phyloP scores from a whole-genome alignment of 2,888 invertebrate species.

The Epirrhoe alternata region DNA sequence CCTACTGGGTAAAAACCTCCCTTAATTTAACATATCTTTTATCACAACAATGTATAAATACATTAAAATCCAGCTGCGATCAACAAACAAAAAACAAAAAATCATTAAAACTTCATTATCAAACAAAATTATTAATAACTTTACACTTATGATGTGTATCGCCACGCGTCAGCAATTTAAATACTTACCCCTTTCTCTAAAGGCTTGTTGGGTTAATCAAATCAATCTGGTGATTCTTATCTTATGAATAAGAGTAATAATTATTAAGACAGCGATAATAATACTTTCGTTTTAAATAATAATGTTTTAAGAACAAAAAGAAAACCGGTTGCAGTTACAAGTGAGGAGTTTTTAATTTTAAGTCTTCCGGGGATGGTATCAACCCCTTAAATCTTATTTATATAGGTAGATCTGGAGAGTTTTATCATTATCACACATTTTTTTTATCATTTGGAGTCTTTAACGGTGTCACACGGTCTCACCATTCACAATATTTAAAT shows the following conservation, averaged over 20 bases:
- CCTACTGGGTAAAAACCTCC: too few relatives aligned
- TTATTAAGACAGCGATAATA: conserved; percentile 1
- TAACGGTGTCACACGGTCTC: too few relatives aligned
- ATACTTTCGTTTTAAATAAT: background rate
- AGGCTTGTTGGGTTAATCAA: conserved; percentile 83
- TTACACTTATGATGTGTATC: conserved; percentile 73
- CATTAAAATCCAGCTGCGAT: conserved; percentile 49
- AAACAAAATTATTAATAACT: conserved; percentile 73
- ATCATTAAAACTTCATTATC: conserved; percentile 74
- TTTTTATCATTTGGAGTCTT: too few relatives aligned
- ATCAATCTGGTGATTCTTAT: conserved; percentile 75
- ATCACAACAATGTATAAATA: background rate
- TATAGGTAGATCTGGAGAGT: too few relatives aligned
- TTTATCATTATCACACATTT: too few relatives aligned
- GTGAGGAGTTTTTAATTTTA: too few relatives aligned
- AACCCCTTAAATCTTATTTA: too few relatives aligned
- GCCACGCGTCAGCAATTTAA: conserved; percentile 82
- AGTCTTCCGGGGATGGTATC: too few relatives aligned
- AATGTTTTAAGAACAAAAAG: too few relatives aligned
- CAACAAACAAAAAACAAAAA: conserved; percentile 47
- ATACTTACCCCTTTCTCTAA: conserved; percentile 76
- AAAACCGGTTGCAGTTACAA: too few relatives aligned
- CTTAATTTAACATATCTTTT: background rate
- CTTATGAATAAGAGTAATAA: conserved; percentile 39
- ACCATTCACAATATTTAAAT: too few relatives aligned